Evolutionary conservation across 1,140 invertebrate genomes (phyloP).

Genomic region (Drosophila mauritiana): DNA sequence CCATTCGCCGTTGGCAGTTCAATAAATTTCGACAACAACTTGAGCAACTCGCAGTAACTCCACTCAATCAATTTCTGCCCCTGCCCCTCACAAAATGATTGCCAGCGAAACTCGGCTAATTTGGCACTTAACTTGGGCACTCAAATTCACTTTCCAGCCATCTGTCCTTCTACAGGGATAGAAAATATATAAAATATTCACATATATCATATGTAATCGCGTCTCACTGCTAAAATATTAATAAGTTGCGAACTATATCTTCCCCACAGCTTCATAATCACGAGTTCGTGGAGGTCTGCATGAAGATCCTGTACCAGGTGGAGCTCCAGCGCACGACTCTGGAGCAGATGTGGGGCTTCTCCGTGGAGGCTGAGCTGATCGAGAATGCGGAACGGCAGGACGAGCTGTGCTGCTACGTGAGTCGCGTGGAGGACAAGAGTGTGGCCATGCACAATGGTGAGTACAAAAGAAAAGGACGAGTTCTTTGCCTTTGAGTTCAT

Average conservation of each 20-base stretch:
- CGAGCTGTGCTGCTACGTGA: conserved; percentile 98
- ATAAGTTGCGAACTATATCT: not conserved
- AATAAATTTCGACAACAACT: conserved; percentile 76
- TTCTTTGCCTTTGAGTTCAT: conserved; percentile 3
- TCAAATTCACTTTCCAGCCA: conserved; percentile 40
- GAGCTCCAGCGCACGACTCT: conserved; percentile 94
- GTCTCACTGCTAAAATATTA: not conserved
- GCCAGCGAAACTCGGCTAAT: conserved; percentile 54
- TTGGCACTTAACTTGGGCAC: conserved; percentile 44
- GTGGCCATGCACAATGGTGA: conserved; percentile 97
- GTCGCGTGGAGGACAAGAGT: conserved; percentile 96
- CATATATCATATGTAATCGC: not conserved
- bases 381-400: conserved; percentile 98
- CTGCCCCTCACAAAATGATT: conserved; percentile 4
- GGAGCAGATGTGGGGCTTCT: conserved; percentile 99
- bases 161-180: not conserved
- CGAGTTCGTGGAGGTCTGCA: conserved; percentile 97
- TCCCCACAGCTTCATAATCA: conserved; percentile 94
- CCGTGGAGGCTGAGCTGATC: conserved; percentile 97
- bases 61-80: conserved; percentile 21
- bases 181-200: not conserved
- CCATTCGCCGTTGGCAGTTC: conserved; percentile 50
- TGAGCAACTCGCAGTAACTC: conserved; percentile 46
- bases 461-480: conserved; percentile 36
- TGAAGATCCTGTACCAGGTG: conserved; percentile 98